These are phyloP conservation scores for Epistrophe grossulariae DNA, from an alignment of 2,888 invertebrate genomes.

Conservation along the genomic window DNA sequence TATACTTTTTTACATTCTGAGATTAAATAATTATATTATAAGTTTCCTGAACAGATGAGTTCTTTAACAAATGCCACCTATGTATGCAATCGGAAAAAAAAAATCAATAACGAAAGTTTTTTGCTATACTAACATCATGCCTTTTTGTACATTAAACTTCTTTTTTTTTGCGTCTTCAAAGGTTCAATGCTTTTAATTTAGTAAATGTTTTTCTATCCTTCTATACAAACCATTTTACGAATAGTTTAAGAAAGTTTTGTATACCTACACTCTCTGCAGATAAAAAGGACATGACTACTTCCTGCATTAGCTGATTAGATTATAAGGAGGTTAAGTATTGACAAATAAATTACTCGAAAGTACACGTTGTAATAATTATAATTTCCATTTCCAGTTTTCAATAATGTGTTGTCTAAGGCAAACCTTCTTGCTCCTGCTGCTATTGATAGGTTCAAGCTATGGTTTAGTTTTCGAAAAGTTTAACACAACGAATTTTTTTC, in stretches of 20 bases:
- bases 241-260: not conserved
- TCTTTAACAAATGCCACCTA: too few relatives aligned
- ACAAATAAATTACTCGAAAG: not conserved
- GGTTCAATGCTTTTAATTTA: slow-evolving; percentile 16
- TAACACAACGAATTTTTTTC: not conserved
- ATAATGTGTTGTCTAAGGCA: not conserved
- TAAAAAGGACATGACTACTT: not conserved
- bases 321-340: slow-evolving; percentile 1
- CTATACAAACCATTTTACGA: not conserved
- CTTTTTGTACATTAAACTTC: not conserved
- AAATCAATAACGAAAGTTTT: not conserved
- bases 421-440: not conserved
- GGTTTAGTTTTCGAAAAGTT: not conserved
- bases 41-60: too few relatives aligned
- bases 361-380: not conserved
- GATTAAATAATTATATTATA: too few relatives aligned
- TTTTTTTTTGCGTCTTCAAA: not conserved
- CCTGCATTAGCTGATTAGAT: slow-evolving; percentile 2
- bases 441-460: not conserved
- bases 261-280: not conserved
- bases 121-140: not conserved
- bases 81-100: too few relatives aligned
- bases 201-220: slow-evolving; percentile 3
- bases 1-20: too few relatives aligned
- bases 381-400: not conserved